These are phyloP conservation scores for Asteroscopus sphinx DNA, from an alignment of 2,888 invertebrate species.

Conservation along the genomic window DNA sequence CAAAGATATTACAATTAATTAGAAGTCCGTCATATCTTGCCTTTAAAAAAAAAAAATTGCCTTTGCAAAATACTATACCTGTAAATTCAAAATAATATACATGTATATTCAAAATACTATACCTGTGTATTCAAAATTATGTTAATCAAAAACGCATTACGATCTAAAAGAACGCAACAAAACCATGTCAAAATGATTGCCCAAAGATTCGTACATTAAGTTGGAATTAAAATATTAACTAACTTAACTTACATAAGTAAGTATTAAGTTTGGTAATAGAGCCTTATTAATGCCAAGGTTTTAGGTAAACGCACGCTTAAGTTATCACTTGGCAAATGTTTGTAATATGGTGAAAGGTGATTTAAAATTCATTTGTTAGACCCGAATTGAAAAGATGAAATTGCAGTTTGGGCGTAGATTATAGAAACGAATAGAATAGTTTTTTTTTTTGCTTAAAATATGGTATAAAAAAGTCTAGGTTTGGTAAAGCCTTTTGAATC, in stretches of 20 bases:
- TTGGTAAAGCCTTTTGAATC: too few species aligned
- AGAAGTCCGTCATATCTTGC: too few species aligned
- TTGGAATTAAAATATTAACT: conserved; percentile 44
- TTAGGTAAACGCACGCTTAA: conserved; percentile 6
- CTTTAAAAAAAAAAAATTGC: too few species aligned
- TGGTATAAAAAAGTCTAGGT: too few species aligned
- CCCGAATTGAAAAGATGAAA: too few species aligned
- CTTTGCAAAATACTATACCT: too few species aligned
- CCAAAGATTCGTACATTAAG: conserved; percentile 34
- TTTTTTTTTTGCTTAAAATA: too few species aligned
- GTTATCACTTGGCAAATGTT: conserved; percentile 5
- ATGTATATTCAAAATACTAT: too few species aligned
- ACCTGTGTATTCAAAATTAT: conserved; percentile 9
- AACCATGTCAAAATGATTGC: conserved; percentile 50
- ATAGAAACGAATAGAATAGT: too few species aligned
- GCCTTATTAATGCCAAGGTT: conserved; percentile 49
- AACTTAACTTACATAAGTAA: conserved; percentile 49
- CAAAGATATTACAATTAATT: too few species aligned
- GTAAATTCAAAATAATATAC: not conserved
- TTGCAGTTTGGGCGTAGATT: too few species aligned
- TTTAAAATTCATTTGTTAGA: conserved; percentile 3
- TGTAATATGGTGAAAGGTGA: conserved; percentile 37
- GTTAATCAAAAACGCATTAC: conserved; percentile 38
- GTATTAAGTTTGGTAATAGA: conserved; percentile 40
- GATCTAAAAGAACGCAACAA: conserved; percentile 21